Percentiles rank a stretch among this genome's conserved stretches.
phyloP scores from a whole-genome alignment of 2,113 vertebrate species.

The Serinus canaria region DNA sequence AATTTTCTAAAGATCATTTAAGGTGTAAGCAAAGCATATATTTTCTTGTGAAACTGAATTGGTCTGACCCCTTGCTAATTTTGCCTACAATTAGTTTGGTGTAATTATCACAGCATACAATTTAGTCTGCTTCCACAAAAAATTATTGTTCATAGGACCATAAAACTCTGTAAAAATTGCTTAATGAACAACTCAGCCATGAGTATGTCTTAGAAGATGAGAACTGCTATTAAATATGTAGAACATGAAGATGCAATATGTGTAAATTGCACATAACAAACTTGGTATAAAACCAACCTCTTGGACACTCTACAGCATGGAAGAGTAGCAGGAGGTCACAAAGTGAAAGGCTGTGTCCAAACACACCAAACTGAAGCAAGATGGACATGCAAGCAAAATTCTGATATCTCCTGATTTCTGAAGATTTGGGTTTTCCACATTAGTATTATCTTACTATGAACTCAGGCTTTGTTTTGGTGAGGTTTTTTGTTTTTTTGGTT shows the following conservation, averaged over 20 bases:
- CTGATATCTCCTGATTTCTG: neutral
- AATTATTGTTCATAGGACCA: conserved; percentile 70
- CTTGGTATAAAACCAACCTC: neutral
- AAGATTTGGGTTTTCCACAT: neutral
- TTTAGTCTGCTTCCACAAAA: conserved; percentile 73
- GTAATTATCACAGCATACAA: conserved; percentile 74
- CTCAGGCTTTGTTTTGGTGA: neutral
- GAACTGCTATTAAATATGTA: conserved; percentile 49
- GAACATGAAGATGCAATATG: neutral
- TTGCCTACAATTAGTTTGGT: conserved; percentile 75
- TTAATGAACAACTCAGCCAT: conserved; percentile 72
- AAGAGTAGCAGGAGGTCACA: neutral
- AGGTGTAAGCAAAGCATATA: conserved; percentile 62
- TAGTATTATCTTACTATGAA: neutral
- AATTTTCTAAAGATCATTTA: conserved; percentile 68
- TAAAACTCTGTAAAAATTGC: conserved; percentile 78
- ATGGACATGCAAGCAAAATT: neutral
- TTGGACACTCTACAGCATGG: fast-evolving
- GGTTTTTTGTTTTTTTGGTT: neutral
- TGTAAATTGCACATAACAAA: neutral
- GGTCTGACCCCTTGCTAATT: conserved; percentile 71
- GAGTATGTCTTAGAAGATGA: conserved; percentile 62
- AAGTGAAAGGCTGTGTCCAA: neutral
- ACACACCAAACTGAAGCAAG: neutral
- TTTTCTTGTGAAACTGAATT: conserved; percentile 64